Base-by-base conservation (phyloP, 2,113 vertebrate genomes). In the Macaca nemestrina region DNA sequence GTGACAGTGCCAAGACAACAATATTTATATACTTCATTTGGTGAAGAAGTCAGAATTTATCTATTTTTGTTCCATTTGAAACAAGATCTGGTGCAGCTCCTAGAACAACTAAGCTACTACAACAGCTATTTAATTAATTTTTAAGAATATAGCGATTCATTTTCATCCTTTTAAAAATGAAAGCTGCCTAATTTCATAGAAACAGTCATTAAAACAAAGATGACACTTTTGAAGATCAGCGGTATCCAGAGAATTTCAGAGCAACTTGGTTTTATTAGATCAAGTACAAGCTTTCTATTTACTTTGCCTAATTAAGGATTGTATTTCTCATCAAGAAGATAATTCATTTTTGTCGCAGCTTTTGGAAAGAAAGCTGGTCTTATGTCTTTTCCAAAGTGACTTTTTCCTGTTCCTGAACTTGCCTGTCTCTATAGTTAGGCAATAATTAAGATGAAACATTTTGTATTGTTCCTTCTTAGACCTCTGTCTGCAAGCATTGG, bases 401-500 rank as follows among this genome's bases (percentile, higher is more conserved):
- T 83, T 90, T 95, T 57, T 30, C 76, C 7, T 88, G 25, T 59
- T 93, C 85, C 93, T 97, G 93, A 79, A 85, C 52, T 13, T 22
- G 27, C 32, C 85, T 68, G 50, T 87, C 94, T 52, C 75, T 64
- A 5, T 32, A 61, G 14, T 72, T 75, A 90, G 50, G 48, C 23
- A 57, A 48, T 95, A 97, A 97, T 97, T 88, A 94, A 94, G 97
- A 97, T 89, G 97, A 94, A 88, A 43, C 45, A 70, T 85, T 97
- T 81, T 83, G 78, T 35, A 64, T 95, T 67, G 94, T 97, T 97
- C 91, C 32, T 40, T 81, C 84, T 57, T 30, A 92, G 94, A 88
- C 96, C 91, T 96, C 97, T 98, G 98, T 98, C 98, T 93, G 68
- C 93, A 94, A 93, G 78, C 96, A 98, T 99, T 98, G 98, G 96